A percentile compares a stretch with the other conserved stretches of the same genome.
Evolutionary conservation across 1,140 invertebrate genomes (phyloP).

Genomic region (Paralvinella palmiformis): DNA sequence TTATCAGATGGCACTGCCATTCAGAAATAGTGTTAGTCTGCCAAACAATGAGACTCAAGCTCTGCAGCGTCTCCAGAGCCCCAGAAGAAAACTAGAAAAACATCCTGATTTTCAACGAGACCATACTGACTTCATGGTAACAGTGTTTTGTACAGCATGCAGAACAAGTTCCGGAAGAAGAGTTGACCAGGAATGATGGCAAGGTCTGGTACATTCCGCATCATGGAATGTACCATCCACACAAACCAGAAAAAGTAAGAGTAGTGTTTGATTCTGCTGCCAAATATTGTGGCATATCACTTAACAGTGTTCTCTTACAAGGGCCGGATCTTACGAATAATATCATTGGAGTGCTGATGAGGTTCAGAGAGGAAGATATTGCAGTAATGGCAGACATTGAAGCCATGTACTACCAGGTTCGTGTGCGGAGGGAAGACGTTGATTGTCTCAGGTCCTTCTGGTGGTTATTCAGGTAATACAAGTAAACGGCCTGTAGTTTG

Average conservation of each 20-base stretch:
- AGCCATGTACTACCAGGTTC: slow-evolving; percentile 22
- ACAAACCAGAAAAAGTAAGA: slow-evolving; percentile 22
- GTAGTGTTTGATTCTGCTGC: slow-evolving; percentile 24
- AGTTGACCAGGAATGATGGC: not conserved
- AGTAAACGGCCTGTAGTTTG: too few relatives aligned
- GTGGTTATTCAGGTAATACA: too few relatives aligned
- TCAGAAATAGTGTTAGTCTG: not conserved
- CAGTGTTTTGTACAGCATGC: not conserved
- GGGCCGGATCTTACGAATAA: slow-evolving; percentile 24
- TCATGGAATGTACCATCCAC: slow-evolving; percentile 21
- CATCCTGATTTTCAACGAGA: not conserved
- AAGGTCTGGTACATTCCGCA: slow-evolving; percentile 27
- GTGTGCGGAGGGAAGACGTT: slow-evolving; percentile 1
- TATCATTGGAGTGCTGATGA: slow-evolving; percentile 18
- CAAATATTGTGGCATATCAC: slow-evolving; percentile 15
- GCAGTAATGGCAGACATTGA: slow-evolving; percentile 23
- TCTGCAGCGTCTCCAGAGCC: not conserved
- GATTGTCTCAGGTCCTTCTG: slow-evolving; percentile 13
- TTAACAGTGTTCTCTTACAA: slow-evolving; percentile 22
- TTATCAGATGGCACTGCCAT: not conserved
- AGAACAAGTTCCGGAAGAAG: too few relatives aligned
- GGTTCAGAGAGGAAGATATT: slow-evolving; percentile 12
- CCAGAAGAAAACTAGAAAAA: not conserved
- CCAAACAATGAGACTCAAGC: not conserved
- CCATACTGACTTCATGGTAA: not conserved